Base-by-base conservation (phyloP, 2,888 invertebrate genomes). In the Meghimatium bilineatum region DNA sequence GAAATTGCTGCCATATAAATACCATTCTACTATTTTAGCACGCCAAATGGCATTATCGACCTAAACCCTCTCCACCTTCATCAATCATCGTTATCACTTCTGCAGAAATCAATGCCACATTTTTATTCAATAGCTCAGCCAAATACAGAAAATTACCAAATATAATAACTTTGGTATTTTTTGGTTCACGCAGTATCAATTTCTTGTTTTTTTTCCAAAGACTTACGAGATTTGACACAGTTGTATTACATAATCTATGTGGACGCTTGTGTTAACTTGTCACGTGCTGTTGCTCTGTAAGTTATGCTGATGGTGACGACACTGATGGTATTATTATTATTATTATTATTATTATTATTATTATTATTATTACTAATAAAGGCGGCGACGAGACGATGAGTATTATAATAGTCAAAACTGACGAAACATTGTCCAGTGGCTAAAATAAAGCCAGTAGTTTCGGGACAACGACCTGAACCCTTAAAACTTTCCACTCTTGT, bases 31-130 rank as follows among this genome's bases (percentile, higher is more conserved):
- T 52, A 52, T 20, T 52, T 74, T 74, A 52, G 6, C 74, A 29
- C 26, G 34, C 32, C 78, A 66, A 66, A 44, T 44, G 78, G 78
- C 67, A 44, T 32, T 38, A 78, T 78, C 78, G 78, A 78, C 44
- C 66, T 14, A 23, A 1, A 63, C 52, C 74, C 32, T 20, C 23
- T 49, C 71, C 26, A 49, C 17, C 17, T 56, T 20, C 3, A 78
- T 78, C 78, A 78, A 78, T 78, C 78, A 78, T 67, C 29, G 78
- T 66, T 78, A 78, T 78, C 78, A 78, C 44, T 67, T 34, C 29
- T 63, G 78, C 63, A 60, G 34, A 78, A 78, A 78, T 78, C 78
- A 78, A 44, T 66, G 78, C 78, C 78, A 78, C 38, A 78, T 78
- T 78, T 78, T 67, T 44, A 38, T 78, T 63, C 66, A 66, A 77